phyloP scores from a whole-genome alignment of 2,797 vertebrate species.

The Crenuchus spilurus region DNA sequence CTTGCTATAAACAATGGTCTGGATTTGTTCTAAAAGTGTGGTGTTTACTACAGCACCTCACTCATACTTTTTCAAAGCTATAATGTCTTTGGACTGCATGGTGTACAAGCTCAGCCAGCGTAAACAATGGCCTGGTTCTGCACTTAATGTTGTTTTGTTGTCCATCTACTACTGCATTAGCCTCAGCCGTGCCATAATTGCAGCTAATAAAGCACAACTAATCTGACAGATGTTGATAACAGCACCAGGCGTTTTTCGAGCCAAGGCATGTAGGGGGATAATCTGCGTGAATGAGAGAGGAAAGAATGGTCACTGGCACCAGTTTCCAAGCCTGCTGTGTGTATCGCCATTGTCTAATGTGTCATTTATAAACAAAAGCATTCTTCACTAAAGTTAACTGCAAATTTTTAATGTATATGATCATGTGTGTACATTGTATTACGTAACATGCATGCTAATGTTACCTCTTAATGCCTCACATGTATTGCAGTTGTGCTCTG shows the following conservation, averaged over 20 bases:
- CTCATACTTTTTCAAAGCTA: no score
- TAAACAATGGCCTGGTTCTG: background rate
- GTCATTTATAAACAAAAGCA: background rate
- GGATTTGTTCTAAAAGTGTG: background rate
- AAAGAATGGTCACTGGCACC: conserved; percentile 23
- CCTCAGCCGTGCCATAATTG: conserved; percentile 32
- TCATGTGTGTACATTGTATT: no score
- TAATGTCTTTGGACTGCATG: background rate
- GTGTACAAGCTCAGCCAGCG: background rate
- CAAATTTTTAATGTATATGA: no score
- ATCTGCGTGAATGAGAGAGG: conserved; percentile 47
- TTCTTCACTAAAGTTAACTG: background rate
- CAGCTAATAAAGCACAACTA: conserved; percentile 31
- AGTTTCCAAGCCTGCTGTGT: background rate
- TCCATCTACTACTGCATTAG: conserved; percentile 7
- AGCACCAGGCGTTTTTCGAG: background rate
- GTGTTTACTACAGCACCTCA: no score
- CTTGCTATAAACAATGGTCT: background rate
- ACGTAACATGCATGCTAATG: no score
- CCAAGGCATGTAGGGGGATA: conserved; percentile 3
- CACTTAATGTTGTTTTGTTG: background rate
- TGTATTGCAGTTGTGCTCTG: background rate
- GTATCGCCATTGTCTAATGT: conserved; percentile 13
- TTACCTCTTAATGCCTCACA: background rate
- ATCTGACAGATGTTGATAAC: conserved; percentile 41